Evolutionary conservation across 2,797 vertebrate genomes (phyloP).

Genomic region (Mastacembelus armatus): DNA sequence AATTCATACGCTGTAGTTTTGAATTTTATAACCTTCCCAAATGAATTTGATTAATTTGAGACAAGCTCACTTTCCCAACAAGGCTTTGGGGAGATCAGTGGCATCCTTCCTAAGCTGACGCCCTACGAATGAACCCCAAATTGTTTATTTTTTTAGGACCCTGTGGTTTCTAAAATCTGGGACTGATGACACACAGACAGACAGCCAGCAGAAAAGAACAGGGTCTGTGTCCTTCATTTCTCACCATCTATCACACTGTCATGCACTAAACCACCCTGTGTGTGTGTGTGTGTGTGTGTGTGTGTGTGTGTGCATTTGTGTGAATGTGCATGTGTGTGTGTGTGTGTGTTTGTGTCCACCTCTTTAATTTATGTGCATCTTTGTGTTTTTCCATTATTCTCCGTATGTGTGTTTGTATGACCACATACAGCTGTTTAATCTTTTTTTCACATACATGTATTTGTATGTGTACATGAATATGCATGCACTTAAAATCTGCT

Average conservation of each 20-base stretch:
- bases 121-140: slow-evolving; percentile 81
- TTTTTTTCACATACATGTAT: slow-evolving; percentile 5
- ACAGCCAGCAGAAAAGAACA: slow-evolving; percentile 82
- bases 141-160: slow-evolving; percentile 88
- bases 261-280: slow-evolving; percentile 84
- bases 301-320: slow-evolving; percentile 23
- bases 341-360: slow-evolving; percentile 24
- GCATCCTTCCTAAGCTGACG: slow-evolving; percentile 53
- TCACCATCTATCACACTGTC: slow-evolving; percentile 83
- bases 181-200: slow-evolving; percentile 87
- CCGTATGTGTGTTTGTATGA: slow-evolving; percentile 26
- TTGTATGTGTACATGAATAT: slow-evolving; percentile 27
- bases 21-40: slow-evolving; percentile 17
- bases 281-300: slow-evolving; percentile 27
- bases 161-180: slow-evolving; percentile 91
- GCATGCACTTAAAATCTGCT: slow-evolving; percentile 43
- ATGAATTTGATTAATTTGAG: slow-evolving; percentile 24
- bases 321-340: slow-evolving; percentile 16
- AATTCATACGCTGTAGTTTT: slow-evolving; percentile 7
- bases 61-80: slow-evolving; percentile 71
- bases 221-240: slow-evolving; percentile 85
- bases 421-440: slow-evolving; percentile 4
- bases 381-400: slow-evolving; percentile 28
- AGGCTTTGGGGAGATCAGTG: slow-evolving; percentile 71
- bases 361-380: slow-evolving; percentile 8